Percentiles rank a stretch among this genome's conserved stretches.
These are phyloP conservation scores for Atrichornis clamosus DNA, from an alignment of 2,113 vertebrate genomes.

Conservation along the genomic window DNA sequence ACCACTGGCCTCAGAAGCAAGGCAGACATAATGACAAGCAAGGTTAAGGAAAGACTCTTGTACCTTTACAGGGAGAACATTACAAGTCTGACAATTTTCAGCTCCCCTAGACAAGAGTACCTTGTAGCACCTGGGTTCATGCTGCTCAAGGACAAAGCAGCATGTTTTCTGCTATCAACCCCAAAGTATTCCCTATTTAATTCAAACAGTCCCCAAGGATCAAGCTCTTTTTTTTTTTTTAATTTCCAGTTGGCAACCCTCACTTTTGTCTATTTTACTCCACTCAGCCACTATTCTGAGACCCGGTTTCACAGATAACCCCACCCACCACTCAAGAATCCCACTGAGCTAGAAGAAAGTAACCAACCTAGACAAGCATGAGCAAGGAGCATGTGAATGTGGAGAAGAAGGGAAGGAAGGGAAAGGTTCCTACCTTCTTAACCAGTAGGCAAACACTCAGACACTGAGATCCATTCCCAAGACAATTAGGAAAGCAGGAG, in stretches of 20 bases:
- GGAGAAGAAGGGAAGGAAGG: background rate
- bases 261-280: background rate
- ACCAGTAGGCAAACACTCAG: background rate
- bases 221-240: accelerated
- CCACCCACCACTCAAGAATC: background rate
- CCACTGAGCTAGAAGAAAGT: background rate
- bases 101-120: background rate
- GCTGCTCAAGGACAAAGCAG: background rate
- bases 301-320: background rate
- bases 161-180: background rate
- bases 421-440: background rate
- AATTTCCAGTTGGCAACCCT: background rate
- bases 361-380: background rate
- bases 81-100: background rate
- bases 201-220: background rate
- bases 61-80: background rate
- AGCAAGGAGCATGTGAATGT: background rate
- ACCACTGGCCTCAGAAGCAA: background rate
- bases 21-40: background rate
- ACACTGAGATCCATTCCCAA: background rate
- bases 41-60: background rate
- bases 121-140: background rate
- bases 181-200: background rate
- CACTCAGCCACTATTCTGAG: background rate
- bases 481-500: background rate